Conservation (phyloP, 1,140 invertebrate genomes). For the Helicoverpa armigera region DNA sequence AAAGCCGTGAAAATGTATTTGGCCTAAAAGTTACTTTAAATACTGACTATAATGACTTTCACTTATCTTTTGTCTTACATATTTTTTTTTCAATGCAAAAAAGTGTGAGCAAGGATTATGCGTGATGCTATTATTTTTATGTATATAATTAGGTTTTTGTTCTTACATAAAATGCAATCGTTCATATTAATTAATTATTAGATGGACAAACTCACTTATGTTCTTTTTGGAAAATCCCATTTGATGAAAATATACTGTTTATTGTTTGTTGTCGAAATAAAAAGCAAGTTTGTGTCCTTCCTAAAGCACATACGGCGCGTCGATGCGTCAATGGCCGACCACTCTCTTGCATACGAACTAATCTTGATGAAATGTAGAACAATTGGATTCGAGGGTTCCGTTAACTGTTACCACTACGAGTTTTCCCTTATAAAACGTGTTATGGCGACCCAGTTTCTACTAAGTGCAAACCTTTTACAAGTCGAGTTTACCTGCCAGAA, state of each 20-base stretch:
- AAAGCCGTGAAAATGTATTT: not conserved
- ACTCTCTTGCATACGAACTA: constrained; percentile 63
- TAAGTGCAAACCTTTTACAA: constrained; percentile 24
- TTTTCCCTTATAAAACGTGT: constrained; percentile 26
- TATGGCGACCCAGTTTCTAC: constrained; percentile 21
- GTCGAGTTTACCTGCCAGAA: not conserved
- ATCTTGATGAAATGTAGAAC: constrained; percentile 47
- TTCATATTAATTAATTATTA: too few relatives aligned
- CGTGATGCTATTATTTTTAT: too few relatives aligned
- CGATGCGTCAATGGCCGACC: constrained; percentile 53
- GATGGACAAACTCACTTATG: too few relatives aligned
- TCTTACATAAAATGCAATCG: too few relatives aligned
- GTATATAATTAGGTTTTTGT: too few relatives aligned
- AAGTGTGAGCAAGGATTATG: too few relatives aligned
- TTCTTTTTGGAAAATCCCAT: too few relatives aligned
- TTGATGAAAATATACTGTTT: too few relatives aligned
- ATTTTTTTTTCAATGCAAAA: too few relatives aligned
- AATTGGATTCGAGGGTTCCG: constrained; percentile 15
- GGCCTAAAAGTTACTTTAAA: not conserved
- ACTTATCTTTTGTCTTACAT: too few relatives aligned
- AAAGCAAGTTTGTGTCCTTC: constrained; percentile 38
- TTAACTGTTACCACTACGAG: not conserved
- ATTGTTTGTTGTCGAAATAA: too few relatives aligned
- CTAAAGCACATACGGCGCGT: constrained; percentile 53
- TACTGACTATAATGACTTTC: too few relatives aligned